Percentiles rank a stretch among this genome's conserved stretches.
Evolutionary conservation across 2,888 invertebrate genomes (phyloP).

Genomic region (Erpobdella octoculata): DNA sequence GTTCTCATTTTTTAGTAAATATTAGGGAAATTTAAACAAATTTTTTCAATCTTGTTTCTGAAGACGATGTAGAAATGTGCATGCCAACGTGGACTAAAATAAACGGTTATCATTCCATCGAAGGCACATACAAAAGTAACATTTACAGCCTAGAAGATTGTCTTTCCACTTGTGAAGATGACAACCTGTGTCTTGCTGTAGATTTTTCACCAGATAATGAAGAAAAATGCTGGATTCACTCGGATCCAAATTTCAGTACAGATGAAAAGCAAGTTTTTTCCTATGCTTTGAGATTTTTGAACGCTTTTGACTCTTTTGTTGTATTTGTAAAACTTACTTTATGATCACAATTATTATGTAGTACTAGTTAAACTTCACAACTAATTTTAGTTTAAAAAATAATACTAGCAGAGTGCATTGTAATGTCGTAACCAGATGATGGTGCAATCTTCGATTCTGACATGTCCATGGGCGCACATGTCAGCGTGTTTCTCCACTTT

Average conservation of each 20-base stretch:
- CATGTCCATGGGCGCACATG: too few relatives aligned
- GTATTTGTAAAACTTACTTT: too few relatives aligned
- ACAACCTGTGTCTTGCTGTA: not conserved
- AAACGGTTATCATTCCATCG: not conserved
- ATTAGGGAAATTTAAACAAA: not conserved
- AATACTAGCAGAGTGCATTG: too few relatives aligned
- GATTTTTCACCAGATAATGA: not conserved
- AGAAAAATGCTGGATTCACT: not conserved
- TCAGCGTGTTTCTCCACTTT: too few relatives aligned
- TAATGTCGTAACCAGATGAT: too few relatives aligned
- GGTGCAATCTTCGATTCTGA: too few relatives aligned
- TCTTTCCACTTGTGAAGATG: not conserved
- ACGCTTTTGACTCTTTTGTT: too few relatives aligned
- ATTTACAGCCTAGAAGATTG: not conserved
- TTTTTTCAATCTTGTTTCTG: not conserved
- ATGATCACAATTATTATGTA: too few relatives aligned
- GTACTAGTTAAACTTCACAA: too few relatives aligned
- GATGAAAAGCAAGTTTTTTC: not conserved
- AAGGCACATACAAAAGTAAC: not conserved
- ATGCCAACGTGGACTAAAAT: not conserved
- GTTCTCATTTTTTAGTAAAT: too few relatives aligned
- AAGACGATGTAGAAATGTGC: not conserved
- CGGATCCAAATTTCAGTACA: not conserved
- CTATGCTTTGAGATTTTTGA: too few relatives aligned
- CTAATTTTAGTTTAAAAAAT: too few relatives aligned